Base-by-base conservation (phyloP, 2,888 invertebrate genomes). In the Ennomos fuscantarius region DNA sequence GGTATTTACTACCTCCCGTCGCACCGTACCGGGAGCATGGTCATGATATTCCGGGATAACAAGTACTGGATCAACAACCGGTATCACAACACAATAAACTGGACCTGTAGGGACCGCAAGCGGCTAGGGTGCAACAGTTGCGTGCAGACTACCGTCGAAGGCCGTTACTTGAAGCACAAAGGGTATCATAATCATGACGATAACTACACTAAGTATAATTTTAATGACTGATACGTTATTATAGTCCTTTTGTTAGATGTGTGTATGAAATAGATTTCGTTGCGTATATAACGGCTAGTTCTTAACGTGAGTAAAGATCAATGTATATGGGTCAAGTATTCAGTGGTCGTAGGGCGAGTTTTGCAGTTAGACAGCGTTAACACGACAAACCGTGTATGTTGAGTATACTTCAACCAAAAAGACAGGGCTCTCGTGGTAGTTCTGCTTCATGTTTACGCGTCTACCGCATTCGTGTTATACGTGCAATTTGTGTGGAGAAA, bases 61-160 rank as follows among this genome's bases (percentile, higher is more conserved):
- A 92, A 92, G 67, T 92, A 87, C 60, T 92, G 92, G 92, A 89
- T 92, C 66, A 92, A 92, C 72, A 92, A 92, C 51, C 79, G 91
- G 9, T 92, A 92, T 53, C 91, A 90, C 72, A 91, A 91, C 66
- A 92, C 92, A 0, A 92, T 92, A 15, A 92, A 92, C 55, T 92
- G 92, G 92, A 92, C 92, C 0, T 92, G 92, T 67, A 75, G 89
- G 55, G 92, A 92, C 50, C 75, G 91, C 12, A 91, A 92, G 60
- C 72, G 89, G 0, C 69, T 90, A 0, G 92, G 92, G 0, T 92
- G 92, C 73, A 87, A 80, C 73, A 89, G 90, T 71, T 91, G 92
- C 48, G 81, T 92, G 0, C 91, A 92, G 60, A 92, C 92, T 0
- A 88, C 90, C 0, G 79, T 87, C 0, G 91, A 92, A 58, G 92